phyloP scores from a whole-genome alignment of 2,797 vertebrate species.

The Lepus townsendii region DNA sequence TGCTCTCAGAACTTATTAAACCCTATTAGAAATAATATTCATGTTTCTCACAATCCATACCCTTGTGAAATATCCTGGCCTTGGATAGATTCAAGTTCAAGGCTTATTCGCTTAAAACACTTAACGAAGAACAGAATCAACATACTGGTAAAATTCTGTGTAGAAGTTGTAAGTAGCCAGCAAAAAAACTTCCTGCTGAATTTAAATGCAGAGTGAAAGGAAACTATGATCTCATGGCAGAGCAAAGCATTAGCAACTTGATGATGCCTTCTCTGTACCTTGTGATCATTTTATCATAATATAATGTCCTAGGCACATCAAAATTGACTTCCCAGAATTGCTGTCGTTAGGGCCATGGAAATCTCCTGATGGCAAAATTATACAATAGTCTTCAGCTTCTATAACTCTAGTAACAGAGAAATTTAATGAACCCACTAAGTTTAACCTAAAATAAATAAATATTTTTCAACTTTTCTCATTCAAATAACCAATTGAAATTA shows the following conservation, averaged over 20 bases:
- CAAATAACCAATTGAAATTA: background rate
- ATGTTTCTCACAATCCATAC: background rate
- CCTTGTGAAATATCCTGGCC: background rate
- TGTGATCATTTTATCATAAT: background rate
- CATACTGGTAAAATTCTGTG: background rate
- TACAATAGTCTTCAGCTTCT: background rate
- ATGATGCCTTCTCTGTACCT: background rate
- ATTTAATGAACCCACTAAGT: background rate
- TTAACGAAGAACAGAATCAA: slow-evolving; percentile 33
- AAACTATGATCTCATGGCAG: slow-evolving; percentile 7
- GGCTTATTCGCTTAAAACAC: background rate
- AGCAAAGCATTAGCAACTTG: background rate
- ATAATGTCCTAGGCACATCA: background rate
- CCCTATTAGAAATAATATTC: background rate
- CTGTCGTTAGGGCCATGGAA: background rate
- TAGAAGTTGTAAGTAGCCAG: background rate
- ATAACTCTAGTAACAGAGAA: background rate
- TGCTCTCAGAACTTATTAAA: background rate
- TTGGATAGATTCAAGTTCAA: background rate
- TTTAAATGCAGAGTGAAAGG: slow-evolving; percentile 22
- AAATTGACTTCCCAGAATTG: slow-evolving; percentile 11
- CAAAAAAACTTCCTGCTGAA: background rate
- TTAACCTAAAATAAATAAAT: slow-evolving; percentile 15
- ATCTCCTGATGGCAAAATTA: background rate
- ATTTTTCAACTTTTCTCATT: background rate